phyloP scores from a whole-genome alignment of 2,888 invertebrate genomes.

The Lottia scabra region DNA sequence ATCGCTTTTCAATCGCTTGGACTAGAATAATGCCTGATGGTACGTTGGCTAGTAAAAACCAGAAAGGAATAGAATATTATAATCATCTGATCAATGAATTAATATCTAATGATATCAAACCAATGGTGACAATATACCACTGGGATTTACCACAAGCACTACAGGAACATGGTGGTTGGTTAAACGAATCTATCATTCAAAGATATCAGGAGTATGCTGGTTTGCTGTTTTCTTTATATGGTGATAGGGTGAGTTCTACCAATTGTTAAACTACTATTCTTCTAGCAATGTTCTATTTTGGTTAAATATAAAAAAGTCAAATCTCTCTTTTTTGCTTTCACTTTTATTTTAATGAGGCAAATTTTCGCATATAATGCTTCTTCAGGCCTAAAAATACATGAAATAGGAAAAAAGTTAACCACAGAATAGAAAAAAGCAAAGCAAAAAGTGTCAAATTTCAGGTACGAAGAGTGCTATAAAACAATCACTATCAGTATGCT shows the following conservation, averaged over 20 bases:
- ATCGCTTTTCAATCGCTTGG: slow-evolving; percentile 77
- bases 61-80: slow-evolving; percentile 82
- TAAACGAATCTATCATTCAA: slow-evolving; percentile 56
- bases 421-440: too few species aligned
- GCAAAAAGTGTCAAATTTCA: too few species aligned
- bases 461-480: too few species aligned
- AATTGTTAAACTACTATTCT: too few species aligned
- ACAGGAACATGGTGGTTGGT: slow-evolving; percentile 69
- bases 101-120: slow-evolving; percentile 73
- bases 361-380: too few species aligned
- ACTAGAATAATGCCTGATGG: slow-evolving; percentile 79
- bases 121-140: slow-evolving; percentile 74
- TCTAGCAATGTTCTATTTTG: too few species aligned
- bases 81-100: slow-evolving; percentile 81
- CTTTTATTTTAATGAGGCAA: too few species aligned
- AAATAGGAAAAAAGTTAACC: too few species aligned
- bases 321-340: too few species aligned
- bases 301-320: too few species aligned
- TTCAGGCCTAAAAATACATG: too few species aligned
- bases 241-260: slow-evolving; percentile 60
- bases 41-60: slow-evolving; percentile 72
- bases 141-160: slow-evolving; percentile 69
- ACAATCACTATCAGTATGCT: too few species aligned
- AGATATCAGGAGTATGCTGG: slow-evolving; percentile 67
- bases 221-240: slow-evolving; percentile 66